phyloP scores from a whole-genome alignment of 2,888 invertebrate genomes.

The Agonum fuliginosum region DNA sequence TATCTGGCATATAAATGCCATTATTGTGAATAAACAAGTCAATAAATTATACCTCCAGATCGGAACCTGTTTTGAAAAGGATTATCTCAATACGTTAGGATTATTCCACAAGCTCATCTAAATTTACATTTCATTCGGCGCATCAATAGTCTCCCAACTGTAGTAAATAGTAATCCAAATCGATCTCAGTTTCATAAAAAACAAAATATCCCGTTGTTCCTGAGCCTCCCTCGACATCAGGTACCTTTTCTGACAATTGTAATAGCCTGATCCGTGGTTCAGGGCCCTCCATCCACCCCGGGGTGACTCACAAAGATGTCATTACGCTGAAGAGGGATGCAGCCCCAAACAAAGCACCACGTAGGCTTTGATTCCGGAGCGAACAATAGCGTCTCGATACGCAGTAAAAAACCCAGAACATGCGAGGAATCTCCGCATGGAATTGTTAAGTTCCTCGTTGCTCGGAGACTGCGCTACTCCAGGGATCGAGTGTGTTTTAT shows the following conservation, averaged over 20 bases:
- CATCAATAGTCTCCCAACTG: constrained; percentile 20
- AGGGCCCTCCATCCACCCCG: constrained; percentile 48
- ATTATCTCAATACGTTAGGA: constrained; percentile 3
- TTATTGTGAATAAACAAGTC: background rate
- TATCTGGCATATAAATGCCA: too few relatives aligned
- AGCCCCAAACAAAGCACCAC: constrained; percentile 56
- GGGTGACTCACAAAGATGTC: constrained; percentile 59
- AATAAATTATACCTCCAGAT: background rate
- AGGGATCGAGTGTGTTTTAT: background rate
- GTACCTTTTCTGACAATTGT: constrained; percentile 53
- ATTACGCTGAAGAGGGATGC: constrained; percentile 58
- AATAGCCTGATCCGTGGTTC: constrained; percentile 51
- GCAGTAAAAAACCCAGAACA: constrained; percentile 18
- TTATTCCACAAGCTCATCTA: background rate
- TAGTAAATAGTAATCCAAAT: constrained; percentile 19
- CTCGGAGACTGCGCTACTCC: too few relatives aligned
- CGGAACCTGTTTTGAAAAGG: background rate
- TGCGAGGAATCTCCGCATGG: constrained; percentile 23
- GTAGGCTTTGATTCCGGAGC: constrained; percentile 44
- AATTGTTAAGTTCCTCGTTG: background rate
- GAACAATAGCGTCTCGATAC: constrained; percentile 42
- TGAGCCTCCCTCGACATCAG: constrained; percentile 39
- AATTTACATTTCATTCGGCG: background rate
- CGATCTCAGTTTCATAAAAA: constrained; percentile 49
- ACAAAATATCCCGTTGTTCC: constrained; percentile 38